Percentiles rank a stretch among this genome's conserved stretches.
These are phyloP conservation scores for Delphinapterus leucas DNA, from an alignment of 2,113 vertebrate species.

Conservation along the genomic window DNA sequence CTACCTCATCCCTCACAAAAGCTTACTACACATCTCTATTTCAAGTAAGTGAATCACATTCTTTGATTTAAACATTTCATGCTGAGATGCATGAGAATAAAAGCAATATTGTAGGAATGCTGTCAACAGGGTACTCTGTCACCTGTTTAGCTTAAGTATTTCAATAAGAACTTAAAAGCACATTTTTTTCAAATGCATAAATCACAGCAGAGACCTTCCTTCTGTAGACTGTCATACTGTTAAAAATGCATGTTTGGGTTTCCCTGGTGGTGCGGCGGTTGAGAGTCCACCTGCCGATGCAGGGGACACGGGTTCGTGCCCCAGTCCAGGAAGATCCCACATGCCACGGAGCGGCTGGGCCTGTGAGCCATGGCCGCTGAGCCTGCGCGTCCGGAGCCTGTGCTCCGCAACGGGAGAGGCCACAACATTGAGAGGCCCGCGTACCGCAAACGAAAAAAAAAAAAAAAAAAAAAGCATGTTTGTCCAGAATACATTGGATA, in stretches of 20 bases:
- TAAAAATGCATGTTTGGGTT: not conserved
- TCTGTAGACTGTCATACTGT: not conserved
- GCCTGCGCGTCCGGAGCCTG: too few species aligned
- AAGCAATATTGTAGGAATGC: not conserved
- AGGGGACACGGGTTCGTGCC: too few species aligned
- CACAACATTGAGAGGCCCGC: too few species aligned
- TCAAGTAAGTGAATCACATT: not conserved
- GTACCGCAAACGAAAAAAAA: not conserved
- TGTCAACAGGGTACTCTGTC: not conserved
- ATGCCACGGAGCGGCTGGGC: too few species aligned
- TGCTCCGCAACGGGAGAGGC: too few species aligned
- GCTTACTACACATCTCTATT: not conserved
- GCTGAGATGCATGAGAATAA: not conserved
- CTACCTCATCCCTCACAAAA: not conserved
- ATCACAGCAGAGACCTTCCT: not conserved
- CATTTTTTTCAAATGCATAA: not conserved
- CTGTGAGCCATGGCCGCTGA: too few species aligned
- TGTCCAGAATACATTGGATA: not conserved
- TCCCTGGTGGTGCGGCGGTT: too few species aligned
- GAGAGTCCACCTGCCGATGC: too few species aligned
- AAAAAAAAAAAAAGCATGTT: not conserved
- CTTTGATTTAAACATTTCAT: not conserved
- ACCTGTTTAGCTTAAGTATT: not conserved
- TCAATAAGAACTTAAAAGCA: constrained; percentile 36
- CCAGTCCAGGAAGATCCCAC: too few species aligned